Conservation (phyloP, 2,797 vertebrate genomes). For the Hylomyscus alleni region DNA sequence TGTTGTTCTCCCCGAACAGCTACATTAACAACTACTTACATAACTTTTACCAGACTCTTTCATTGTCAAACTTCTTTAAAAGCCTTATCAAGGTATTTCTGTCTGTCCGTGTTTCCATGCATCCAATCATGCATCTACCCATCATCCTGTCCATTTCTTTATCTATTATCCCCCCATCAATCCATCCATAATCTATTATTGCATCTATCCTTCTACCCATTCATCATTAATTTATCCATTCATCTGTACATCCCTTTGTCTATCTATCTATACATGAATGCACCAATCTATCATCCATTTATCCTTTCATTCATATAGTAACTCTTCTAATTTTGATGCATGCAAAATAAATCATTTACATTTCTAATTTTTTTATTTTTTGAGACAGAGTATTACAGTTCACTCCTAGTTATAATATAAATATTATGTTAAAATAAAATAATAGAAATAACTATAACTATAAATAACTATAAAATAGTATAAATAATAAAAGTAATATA, state of each 20-base stretch:
- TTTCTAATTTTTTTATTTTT: neutral
- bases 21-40: neutral
- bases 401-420: neutral
- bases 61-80: neutral
- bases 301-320: neutral
- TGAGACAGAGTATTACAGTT: neutral
- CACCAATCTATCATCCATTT: neutral
- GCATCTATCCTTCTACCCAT: neutral
- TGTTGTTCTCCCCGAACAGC: neutral
- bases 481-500: no score
- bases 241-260: neutral
- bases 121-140: neutral
- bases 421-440: neutral
- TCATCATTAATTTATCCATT: neutral
- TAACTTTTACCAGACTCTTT: neutral
- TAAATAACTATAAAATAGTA: no score
- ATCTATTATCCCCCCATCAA: neutral
- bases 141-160: no score
- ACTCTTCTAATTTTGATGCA: conserved; percentile 54
- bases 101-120: neutral
- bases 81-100: neutral
- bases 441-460: neutral
- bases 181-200: neutral
- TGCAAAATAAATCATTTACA: neutral
- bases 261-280: neutral